Evolutionary conservation across 2,797 vertebrate species (phyloP).

Genomic region (Acrossocheilus fasciatus): DNA sequence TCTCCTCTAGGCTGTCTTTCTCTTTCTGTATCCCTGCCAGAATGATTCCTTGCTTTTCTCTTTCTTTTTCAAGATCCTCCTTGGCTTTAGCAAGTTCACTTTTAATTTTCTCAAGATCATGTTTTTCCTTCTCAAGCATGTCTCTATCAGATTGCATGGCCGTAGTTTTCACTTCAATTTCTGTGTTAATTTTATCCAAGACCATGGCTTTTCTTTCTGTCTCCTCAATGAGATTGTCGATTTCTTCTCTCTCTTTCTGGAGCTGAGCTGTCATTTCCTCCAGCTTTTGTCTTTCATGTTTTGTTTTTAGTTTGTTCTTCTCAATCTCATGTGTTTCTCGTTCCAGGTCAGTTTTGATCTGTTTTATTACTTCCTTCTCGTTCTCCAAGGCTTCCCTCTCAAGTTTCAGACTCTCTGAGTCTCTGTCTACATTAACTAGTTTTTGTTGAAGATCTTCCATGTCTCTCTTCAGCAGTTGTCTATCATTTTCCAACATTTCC

Average conservation of each 20-base stretch:
- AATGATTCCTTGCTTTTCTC: neutral
- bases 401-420: too few species aligned
- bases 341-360: too few species aligned
- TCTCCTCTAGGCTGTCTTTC: neutral
- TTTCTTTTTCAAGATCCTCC: too few species aligned
- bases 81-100: neutral
- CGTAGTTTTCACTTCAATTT: neutral
- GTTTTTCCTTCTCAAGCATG: neutral
- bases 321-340: neutral
- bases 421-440: too few species aligned
- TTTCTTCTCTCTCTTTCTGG: constrained; percentile 6
- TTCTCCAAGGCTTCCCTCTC: too few species aligned
- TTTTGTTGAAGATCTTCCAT: too few species aligned
- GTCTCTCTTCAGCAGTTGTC: too few species aligned
- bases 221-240: constrained; percentile 1
- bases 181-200: neutral
- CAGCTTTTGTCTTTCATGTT: neutral
- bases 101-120: neutral
- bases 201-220: neutral
- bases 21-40: constrained; percentile 4
- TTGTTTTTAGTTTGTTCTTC: neutral
- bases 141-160: neutral
- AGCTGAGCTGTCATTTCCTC: constrained; percentile 22
- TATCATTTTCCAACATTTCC: too few species aligned
- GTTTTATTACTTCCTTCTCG: too few species aligned